phyloP scores from a whole-genome alignment of 2,888 invertebrate genomes.

The Chrysodeixis includens region DNA sequence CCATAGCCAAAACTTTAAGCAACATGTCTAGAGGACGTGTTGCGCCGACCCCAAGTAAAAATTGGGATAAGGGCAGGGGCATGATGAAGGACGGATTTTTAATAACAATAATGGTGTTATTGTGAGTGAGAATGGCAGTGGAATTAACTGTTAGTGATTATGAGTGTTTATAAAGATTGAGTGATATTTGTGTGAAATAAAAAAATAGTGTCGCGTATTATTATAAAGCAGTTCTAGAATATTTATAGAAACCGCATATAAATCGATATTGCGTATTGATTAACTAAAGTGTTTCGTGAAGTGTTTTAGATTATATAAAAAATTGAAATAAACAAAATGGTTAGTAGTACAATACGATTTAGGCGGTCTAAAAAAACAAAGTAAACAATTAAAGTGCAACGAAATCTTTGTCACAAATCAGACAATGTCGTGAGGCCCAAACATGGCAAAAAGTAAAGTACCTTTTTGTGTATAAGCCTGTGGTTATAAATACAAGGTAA shows the following conservation, averaged over 20 bases:
- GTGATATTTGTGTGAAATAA: not conserved
- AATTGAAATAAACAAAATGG: no score
- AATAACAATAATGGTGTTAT: slow-evolving; percentile 31
- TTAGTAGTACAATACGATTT: no score
- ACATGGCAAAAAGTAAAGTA: slow-evolving; percentile 7
- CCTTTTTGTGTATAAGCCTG: slow-evolving; percentile 16
- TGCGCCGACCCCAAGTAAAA: no score
- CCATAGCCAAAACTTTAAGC: no score
- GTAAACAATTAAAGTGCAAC: not conserved
- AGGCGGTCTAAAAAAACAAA: not conserved
- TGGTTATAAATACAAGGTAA: slow-evolving; percentile 41
- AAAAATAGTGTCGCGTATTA: not conserved
- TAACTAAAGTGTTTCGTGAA: not conserved
- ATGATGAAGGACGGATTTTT: slow-evolving; percentile 30
- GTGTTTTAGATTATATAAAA: no score
- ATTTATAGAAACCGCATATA: no score
- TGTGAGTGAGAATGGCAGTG: not conserved
- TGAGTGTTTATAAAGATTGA: not conserved
- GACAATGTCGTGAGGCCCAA: slow-evolving; percentile 9
- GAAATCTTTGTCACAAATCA: slow-evolving; percentile 4
- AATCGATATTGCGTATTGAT: not conserved
- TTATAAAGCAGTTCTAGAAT: not conserved
- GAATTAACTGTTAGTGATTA: not conserved
- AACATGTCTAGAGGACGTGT: no score
- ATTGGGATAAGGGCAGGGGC: no score